Evolutionary conservation across 2,113 vertebrate species (phyloP).

Genomic region (Acinonyx jubatus): DNA sequence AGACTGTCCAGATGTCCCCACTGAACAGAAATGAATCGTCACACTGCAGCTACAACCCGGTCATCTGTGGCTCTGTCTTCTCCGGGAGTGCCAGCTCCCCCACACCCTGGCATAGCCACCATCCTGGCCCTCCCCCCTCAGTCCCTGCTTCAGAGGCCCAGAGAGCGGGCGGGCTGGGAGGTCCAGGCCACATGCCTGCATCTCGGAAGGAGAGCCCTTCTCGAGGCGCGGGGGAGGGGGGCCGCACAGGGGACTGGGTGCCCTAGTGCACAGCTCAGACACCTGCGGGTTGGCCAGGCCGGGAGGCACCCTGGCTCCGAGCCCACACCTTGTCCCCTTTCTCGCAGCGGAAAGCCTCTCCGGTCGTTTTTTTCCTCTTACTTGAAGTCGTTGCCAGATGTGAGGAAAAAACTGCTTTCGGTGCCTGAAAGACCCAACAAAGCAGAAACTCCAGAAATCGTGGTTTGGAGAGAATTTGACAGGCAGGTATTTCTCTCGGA

Average conservation of each 20-base stretch:
- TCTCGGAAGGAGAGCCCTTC: accelerated
- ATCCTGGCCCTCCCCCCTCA: accelerated
- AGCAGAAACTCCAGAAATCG: slow-evolving; percentile 32
- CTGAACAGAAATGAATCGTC: neutral
- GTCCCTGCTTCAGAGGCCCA: accelerated
- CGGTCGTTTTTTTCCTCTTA: slow-evolving; percentile 94
- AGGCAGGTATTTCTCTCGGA: slow-evolving; percentile 80
- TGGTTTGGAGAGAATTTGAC: slow-evolving; percentile 90
- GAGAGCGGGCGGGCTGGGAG: accelerated
- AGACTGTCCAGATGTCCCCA: neutral
- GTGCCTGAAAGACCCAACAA: slow-evolving; percentile 65
- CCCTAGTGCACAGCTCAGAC: accelerated
- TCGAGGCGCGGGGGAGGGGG: neutral
- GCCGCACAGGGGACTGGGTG: neutral
- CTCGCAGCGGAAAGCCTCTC: slow-evolving; percentile 89
- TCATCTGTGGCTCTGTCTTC: neutral
- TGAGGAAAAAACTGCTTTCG: slow-evolving; percentile 84
- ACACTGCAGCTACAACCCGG: accelerated
- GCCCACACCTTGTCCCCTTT: neutral
- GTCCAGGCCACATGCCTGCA: accelerated
- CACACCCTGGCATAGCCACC: accelerated
- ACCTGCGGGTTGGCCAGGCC: neutral
- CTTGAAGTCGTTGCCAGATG: slow-evolving; percentile 90
- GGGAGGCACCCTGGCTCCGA: neutral
- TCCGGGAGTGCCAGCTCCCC: neutral